These are phyloP conservation scores for Rhagologus leucostigma DNA, from an alignment of 2,113 vertebrate species.

Conservation along the genomic window DNA sequence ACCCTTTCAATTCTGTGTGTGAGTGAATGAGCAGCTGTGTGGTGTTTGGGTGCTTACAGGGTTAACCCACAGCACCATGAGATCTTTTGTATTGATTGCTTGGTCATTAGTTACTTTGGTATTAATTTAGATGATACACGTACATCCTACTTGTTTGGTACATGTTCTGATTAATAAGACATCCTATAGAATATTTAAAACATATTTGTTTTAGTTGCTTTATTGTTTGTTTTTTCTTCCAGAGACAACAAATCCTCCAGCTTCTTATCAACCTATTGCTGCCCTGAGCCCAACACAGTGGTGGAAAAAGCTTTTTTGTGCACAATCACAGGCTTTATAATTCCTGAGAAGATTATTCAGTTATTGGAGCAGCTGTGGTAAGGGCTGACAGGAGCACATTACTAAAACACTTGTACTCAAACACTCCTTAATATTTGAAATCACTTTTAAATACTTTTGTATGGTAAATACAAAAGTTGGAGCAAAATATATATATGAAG, in stretches of 20 bases:
- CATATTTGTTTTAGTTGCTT: background rate
- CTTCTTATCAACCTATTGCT: conserved; percentile 84
- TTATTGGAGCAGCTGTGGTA: conserved; percentile 85
- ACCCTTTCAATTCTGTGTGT: background rate
- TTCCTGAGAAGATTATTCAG: conserved; percentile 76
- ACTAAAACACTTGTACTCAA: background rate
- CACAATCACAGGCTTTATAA: conserved; percentile 83
- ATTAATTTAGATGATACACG: background rate
- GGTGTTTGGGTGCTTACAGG: background rate
- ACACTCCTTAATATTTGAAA: background rate
- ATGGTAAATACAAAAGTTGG: background rate
- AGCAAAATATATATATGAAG: background rate
- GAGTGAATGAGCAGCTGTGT: background rate
- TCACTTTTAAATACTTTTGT: background rate
- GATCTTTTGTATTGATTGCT: background rate
- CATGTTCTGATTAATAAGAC: background rate
- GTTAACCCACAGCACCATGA: background rate
- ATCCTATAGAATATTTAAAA: background rate
- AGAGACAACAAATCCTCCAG: conserved; percentile 80
- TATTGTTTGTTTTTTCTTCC: background rate
- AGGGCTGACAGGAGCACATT: background rate
- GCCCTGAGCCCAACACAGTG: conserved; percentile 74
- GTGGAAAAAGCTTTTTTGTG: conserved; percentile 72
- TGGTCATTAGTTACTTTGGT: background rate
- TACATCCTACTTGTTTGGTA: background rate